Evolutionary conservation across 23 tunicate species (phyloP).

Genomic region (Styela plicata): DNA sequence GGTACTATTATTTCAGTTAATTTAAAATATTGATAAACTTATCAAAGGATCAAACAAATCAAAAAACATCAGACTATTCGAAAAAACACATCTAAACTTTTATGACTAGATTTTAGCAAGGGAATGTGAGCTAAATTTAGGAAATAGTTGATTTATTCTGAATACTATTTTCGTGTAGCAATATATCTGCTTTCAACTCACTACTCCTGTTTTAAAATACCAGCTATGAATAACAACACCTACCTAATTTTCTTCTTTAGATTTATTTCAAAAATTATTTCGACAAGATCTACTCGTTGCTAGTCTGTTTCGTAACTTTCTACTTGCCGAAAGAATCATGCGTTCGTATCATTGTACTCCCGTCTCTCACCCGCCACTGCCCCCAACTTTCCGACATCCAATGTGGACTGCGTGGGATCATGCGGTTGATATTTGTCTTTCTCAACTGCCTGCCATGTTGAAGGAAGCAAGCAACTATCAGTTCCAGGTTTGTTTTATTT

Average conservation of each 20-base stretch:
- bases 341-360: slow-evolving; percentile 95
- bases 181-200: too few relatives aligned
- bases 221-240: too few relatives aligned
- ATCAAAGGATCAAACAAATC: too few relatives aligned
- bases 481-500: slow-evolving; percentile 53
- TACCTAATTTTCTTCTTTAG: slow-evolving; percentile 41
- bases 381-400: slow-evolving; percentile 89
- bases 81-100: too few relatives aligned
- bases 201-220: too few relatives aligned
- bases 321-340: slow-evolving; percentile 94
- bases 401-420: slow-evolving; percentile 98
- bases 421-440: slow-evolving; percentile 77
- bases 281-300: slow-evolving; percentile 96
- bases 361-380: slow-evolving; percentile 76
- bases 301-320: slow-evolving; percentile 85
- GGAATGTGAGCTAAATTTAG: too few relatives aligned
- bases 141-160: too few relatives aligned
- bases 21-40: too few relatives aligned
- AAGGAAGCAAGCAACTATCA: slow-evolving; percentile 50
- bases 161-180: too few relatives aligned
- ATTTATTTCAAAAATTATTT: slow-evolving; percentile 86
- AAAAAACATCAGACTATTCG: too few relatives aligned
- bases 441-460: slow-evolving; percentile 74
- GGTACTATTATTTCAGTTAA: too few relatives aligned
- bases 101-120: too few relatives aligned